Percentiles rank a stretch among this genome's conserved stretches.
Conservation (phyloP, 2,113 vertebrate genomes). For the Vanacampus margaritifer region DNA sequence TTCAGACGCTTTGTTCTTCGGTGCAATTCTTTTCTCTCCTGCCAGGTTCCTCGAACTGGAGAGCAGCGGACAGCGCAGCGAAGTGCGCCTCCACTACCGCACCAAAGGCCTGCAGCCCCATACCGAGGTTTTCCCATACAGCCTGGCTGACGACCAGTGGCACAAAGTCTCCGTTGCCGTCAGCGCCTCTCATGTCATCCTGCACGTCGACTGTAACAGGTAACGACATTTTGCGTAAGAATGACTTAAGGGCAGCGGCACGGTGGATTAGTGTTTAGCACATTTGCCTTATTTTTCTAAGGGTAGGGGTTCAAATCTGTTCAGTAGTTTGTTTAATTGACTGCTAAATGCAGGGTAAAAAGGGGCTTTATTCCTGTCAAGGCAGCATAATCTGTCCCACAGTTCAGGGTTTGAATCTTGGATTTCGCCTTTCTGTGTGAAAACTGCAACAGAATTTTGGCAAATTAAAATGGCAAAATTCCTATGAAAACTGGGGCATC, state of each 20-base stretch:
- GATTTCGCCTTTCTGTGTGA: too few relatives aligned
- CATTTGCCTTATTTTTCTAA: too few relatives aligned
- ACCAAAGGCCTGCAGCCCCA: constrained; percentile 83
- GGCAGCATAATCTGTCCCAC: too few relatives aligned
- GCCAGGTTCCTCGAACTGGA: constrained; percentile 92
- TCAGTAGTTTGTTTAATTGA: too few relatives aligned
- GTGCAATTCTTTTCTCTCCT: not conserved
- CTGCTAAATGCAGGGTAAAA: too few relatives aligned
- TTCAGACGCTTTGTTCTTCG: constrained; percentile 11
- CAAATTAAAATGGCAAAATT: too few relatives aligned
- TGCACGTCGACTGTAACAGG: constrained; percentile 97
- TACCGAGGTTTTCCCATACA: constrained; percentile 94
- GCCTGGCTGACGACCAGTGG: constrained; percentile 93
- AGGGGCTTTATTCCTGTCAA: too few relatives aligned
- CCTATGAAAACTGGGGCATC: too few relatives aligned
- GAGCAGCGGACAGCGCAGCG: constrained; percentile 94
- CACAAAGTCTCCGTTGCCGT: constrained; percentile 91
- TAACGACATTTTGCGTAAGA: constrained; percentile 40
- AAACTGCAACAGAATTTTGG: too few relatives aligned
- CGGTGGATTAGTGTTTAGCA: not conserved
- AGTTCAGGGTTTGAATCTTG: too few relatives aligned
- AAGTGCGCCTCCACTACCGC: constrained; percentile 92
- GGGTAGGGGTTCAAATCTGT: too few relatives aligned
- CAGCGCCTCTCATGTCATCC: constrained; percentile 91
- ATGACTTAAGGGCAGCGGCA: not conserved